Evolutionary conservation across 2,888 invertebrate species (phyloP), one percentile per base, ranked within the genome.

Genomic region (Nasonovia ribisnigri): DNA sequence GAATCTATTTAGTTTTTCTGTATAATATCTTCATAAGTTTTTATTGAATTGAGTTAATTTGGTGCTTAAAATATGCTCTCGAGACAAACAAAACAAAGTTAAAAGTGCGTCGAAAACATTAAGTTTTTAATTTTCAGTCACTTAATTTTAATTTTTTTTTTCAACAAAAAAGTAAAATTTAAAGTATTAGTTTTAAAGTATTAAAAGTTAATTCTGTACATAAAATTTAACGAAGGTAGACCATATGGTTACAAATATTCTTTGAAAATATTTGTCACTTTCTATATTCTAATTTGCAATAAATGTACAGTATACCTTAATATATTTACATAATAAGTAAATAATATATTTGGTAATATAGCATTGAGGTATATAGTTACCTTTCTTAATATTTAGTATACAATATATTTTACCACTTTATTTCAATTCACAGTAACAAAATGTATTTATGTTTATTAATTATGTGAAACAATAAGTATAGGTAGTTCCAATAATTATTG

Each of bases 1-100:
- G 20, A 77, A 77, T 77, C 77, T 77, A 77, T 77, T 77, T 77
- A 77, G 36, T 77, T 36, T 77, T 77, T 77, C 8, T 20, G 77
- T 77, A 42, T 77, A 77, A 77, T 77, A 77, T 77, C 77, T 77
- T 77, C 77, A 77, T 77, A 77, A 77, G 77, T 77, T 77, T 77
- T 77, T 77, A 77, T 77, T 36, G 36, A 36, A 77, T 36, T 26
- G 6, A 77, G 77, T 77, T 36, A 77, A 77, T 36, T 77, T 36
- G 20, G 20, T 36, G 77, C 77, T 77, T 77, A 36, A 77, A 77
- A 77, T 77, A 77, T 77, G 36, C 77, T 77, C 20, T 77, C 6
- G 77, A 77, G 77, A 36, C 36, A 36, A 77, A 77, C 36, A 77
- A 77, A 77, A 36, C 8, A 20, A 77, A 77, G 77, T 77, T 42